Evolutionary conservation across 2,888 invertebrate genomes (phyloP).

Genomic region (Odiellus spinosus): DNA sequence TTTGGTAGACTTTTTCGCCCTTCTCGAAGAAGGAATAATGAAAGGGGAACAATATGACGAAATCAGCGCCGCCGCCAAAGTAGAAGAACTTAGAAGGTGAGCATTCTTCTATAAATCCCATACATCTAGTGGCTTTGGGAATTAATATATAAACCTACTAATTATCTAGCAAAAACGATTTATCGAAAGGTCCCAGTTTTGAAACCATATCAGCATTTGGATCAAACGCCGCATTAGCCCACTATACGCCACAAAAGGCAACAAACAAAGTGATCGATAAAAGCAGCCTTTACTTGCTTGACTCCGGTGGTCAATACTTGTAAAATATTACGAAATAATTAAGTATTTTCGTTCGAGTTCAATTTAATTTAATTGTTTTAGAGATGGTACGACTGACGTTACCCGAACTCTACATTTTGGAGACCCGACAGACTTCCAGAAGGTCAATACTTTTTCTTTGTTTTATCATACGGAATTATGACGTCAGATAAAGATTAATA

Average conservation of each 20-base stretch:
- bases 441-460: conserved; percentile 23
- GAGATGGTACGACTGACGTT: conserved; percentile 82
- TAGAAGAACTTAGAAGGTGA: conserved; percentile 12
- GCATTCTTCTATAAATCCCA: too few relatives aligned
- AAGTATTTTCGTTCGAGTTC: not conserved
- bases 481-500: not conserved
- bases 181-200: conserved; percentile 28
- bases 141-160: not conserved
- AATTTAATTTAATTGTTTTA: not conserved
- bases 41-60: conserved; percentile 16
- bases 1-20: conserved; percentile 42
- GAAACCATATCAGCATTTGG: conserved; percentile 27
- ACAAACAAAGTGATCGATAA: conserved; percentile 29
- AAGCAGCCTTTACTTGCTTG: conserved; percentile 20
- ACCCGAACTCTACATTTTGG: conserved; percentile 81
- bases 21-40: conserved; percentile 45
- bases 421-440: conserved; percentile 49
- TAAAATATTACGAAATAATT: conserved; percentile 34
- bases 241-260: conserved; percentile 24
- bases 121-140: too few relatives aligned
- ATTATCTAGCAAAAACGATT: conserved; percentile 18
- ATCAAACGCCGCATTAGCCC: conserved; percentile 29
- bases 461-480: not conserved
- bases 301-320: conserved; percentile 23
- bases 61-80: conserved; percentile 10